Evolutionary conservation across 1,140 invertebrate genomes (phyloP), one percentile per base, ranked within the genome.

Genomic region (Chironomus tepperi): DNA sequence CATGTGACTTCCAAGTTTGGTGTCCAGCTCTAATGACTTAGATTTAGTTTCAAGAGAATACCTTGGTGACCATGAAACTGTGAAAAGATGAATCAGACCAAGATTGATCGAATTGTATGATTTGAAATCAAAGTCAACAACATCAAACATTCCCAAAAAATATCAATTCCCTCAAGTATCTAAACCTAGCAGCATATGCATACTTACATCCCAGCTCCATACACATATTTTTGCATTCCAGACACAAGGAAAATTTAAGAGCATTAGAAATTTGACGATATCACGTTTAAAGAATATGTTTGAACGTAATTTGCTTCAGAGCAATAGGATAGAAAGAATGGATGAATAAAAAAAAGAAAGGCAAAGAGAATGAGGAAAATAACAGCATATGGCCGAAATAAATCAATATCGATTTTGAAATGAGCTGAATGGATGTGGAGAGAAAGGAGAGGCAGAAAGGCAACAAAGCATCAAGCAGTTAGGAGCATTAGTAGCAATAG

Each of bases 191-290:
- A 34, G 24, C n/a, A n/a, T 34, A 1, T 34, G 1, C 24, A 34
- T 57, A 12, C 47, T 57, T 57, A 57, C n/a, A 5, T 1, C 3
- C 12, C 3, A 57, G 47, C 47, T 5, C 7, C 3, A 57, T 3
- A 15, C 5, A 5, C 12, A 15, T 15, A n/a, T 57, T n/a, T 57
- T 57, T 57, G 47, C 47, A 57, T 57, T 57, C 12, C 47, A 57
- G 47, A 57, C 47, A 57, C n/a, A 57, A 12, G n/a, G 12, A 34
- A 57, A 57, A 57, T 57, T 57, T 57, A 57, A 57, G 47, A 57
- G 47, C 47, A 57, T 57, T 57, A 57, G 47, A n/a, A n/a, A 57
- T 57, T 57, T 57, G 47, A 57, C 47, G 47, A 57, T 57, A 57
- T 57, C 47, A 57, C 47, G 47, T 57, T n/a, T 12, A 57, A 12